A percentile compares a stretch with the other conserved stretches of the same genome.
Evolutionary conservation across 2,888 invertebrate genomes (phyloP).

Genomic region (Ormyrus pomaceus): DNA sequence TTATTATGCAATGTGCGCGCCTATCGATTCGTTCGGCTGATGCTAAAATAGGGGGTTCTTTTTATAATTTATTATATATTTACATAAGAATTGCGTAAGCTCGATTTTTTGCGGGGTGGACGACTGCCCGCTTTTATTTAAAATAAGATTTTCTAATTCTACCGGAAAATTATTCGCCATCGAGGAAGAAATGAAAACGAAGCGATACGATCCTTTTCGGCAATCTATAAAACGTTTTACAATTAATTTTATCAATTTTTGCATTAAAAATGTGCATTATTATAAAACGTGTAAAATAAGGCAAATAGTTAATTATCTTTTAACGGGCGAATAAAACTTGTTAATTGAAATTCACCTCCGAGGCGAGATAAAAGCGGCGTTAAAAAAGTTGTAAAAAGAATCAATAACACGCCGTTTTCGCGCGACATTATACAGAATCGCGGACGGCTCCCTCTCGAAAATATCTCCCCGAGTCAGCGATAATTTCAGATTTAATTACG

Average conservation of each 20-base stretch:
- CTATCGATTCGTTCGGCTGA: background rate
- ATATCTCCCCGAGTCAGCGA: background rate
- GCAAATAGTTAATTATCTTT: too few species aligned
- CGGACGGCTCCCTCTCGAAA: background rate
- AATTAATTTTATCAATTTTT: too few species aligned
- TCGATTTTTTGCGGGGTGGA: background rate
- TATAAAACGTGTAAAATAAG: too few species aligned
- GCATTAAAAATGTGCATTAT: too few species aligned
- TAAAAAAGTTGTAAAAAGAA: background rate
- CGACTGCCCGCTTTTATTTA: background rate
- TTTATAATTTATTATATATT: too few species aligned
- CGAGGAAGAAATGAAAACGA: too few species aligned
- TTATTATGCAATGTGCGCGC: constrained; percentile 6
- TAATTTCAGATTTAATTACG: constrained; percentile 44
- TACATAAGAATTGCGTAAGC: background rate
- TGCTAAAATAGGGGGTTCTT: too few species aligned
- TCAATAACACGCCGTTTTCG: background rate
- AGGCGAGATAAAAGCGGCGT: background rate
- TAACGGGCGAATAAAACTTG: background rate
- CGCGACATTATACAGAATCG: background rate
- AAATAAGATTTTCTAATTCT: too few species aligned
- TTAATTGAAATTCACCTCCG: background rate
- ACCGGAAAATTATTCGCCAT: too few species aligned
- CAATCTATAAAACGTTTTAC: too few species aligned
- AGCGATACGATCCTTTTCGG: too few species aligned